Evolutionary conservation across 2,888 invertebrate species (phyloP).

Genomic region (Thereva nobilitata): DNA sequence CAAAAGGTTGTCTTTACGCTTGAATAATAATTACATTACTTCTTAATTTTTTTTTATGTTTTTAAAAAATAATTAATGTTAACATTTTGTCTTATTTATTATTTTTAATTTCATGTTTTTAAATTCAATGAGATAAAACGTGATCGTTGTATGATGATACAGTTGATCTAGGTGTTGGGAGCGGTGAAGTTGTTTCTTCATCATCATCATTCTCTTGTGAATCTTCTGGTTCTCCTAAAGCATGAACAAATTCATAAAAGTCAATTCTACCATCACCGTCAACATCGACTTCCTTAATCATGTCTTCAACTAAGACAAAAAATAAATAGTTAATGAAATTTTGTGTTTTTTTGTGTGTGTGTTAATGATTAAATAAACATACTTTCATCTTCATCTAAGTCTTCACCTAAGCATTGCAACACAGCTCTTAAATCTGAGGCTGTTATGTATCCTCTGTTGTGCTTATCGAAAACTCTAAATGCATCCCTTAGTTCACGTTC

Average conservation of each 20-base stretch:
- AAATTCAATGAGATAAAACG: slow-evolving; percentile 26
- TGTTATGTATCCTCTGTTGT: slow-evolving; percentile 87
- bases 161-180: slow-evolving; percentile 55
- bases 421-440: slow-evolving; percentile 87
- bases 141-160: slow-evolving; percentile 39
- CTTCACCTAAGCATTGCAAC: slow-evolving; percentile 85
- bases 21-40: background rate
- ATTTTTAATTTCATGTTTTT: background rate
- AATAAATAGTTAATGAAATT: background rate
- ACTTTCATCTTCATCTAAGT: slow-evolving; percentile 89
- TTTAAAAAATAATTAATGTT: background rate
- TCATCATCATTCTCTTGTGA: slow-evolving; percentile 75
- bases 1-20: background rate
- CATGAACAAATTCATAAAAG: slow-evolving; percentile 85
- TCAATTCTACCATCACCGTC: slow-evolving; percentile 93
- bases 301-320: slow-evolving; percentile 80
- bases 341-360: too few relatives aligned
- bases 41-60: background rate
- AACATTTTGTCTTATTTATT: background rate
- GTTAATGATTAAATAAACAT: slow-evolving; percentile 55
- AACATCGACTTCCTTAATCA: slow-evolving; percentile 95
- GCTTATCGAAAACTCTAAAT: slow-evolving; percentile 88
- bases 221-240: slow-evolving; percentile 83
- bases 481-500: slow-evolving; percentile 83
- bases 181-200: slow-evolving; percentile 61